Conservation (phyloP, 2,797 vertebrate genomes). For the Nyctalus aviator region DNA sequence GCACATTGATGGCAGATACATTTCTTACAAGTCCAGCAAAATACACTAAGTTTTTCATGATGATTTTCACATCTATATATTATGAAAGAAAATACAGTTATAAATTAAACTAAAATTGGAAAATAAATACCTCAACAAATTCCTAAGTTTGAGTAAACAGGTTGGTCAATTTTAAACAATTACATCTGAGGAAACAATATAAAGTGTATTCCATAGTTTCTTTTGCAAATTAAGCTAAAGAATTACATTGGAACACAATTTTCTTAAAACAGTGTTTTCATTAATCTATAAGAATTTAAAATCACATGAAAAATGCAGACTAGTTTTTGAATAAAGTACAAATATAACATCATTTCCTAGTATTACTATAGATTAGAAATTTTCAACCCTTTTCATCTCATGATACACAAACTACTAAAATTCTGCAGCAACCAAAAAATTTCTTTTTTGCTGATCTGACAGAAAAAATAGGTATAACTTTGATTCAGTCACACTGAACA, state of each 20-base stretch:
- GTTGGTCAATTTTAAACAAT: slow-evolving; percentile 44
- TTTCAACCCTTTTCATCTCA: not conserved
- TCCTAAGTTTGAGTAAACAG: slow-evolving; percentile 48
- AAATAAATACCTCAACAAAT: slow-evolving; percentile 50
- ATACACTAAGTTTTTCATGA: slow-evolving; percentile 98
- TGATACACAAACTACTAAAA: not conserved
- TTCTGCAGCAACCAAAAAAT: not conserved
- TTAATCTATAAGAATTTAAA: slow-evolving; percentile 3
- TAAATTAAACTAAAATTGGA: slow-evolving; percentile 57
- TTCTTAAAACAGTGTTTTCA: slow-evolving; percentile 46
- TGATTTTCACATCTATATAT: slow-evolving; percentile 96
- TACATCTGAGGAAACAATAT: slow-evolving; percentile 8
- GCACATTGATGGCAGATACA: slow-evolving; percentile 99
- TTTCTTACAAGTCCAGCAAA: slow-evolving; percentile 99
- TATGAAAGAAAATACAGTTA: slow-evolving; percentile 50
- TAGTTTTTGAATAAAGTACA: slow-evolving; percentile 12
- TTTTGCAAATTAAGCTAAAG: slow-evolving; percentile 55
- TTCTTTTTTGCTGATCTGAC: not conserved
- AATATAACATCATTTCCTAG: not conserved
- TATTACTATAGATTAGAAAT: not conserved
- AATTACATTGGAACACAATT: slow-evolving; percentile 2
- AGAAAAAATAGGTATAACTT: not conserved
- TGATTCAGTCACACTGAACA: not conserved
- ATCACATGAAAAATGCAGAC: slow-evolving; percentile 44
- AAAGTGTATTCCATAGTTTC: slow-evolving; percentile 47